Percentiles rank a stretch among this genome's conserved stretches.
These are phyloP conservation scores for Diarsia rubi DNA, from an alignment of 2,888 invertebrate species.

Conservation along the genomic window DNA sequence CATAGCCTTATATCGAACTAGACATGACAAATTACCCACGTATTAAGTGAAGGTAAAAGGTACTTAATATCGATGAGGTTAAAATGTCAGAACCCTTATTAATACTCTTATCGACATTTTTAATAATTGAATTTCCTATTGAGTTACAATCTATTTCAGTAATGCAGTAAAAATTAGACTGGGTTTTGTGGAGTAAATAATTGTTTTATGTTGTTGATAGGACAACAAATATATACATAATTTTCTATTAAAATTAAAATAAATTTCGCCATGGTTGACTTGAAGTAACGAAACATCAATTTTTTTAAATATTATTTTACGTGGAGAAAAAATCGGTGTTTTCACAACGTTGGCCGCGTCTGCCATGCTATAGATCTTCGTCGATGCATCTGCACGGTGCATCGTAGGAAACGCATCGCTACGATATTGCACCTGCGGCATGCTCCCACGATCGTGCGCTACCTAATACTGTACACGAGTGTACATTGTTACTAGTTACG, in stretches of 20 bases:
- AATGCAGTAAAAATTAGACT: not conserved
- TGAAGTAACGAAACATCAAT: not conserved
- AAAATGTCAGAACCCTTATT: constrained; percentile 31
- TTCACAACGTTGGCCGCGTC: constrained; percentile 6
- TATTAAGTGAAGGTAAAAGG: constrained; percentile 25
- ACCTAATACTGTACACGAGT: constrained; percentile 53
- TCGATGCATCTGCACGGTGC: constrained; percentile 81
- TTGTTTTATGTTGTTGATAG: not conserved
- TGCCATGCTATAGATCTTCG: constrained; percentile 67
- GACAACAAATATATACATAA: not conserved
- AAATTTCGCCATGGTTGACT: not conserved
- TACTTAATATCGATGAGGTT: constrained; percentile 9
- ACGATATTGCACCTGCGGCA: constrained; percentile 85
- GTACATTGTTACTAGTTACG: constrained; percentile 43
- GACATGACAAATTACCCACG: constrained; percentile 48
- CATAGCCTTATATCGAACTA: constrained; percentile 51
- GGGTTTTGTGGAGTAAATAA: not conserved
- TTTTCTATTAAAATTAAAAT: not conserved
- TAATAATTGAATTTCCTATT: constrained; percentile 25
- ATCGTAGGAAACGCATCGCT: constrained; percentile 80
- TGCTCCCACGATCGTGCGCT: constrained; percentile 85
- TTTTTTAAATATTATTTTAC: not conserved
- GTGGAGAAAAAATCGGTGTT: not conserved
- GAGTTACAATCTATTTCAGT: constrained; percentile 7
- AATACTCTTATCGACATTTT: constrained; percentile 25